Evolutionary conservation across 2,113 vertebrate genomes (phyloP), one percentile per base, ranked within the genome.

Genomic region (Cyprinus carpio): DNA sequence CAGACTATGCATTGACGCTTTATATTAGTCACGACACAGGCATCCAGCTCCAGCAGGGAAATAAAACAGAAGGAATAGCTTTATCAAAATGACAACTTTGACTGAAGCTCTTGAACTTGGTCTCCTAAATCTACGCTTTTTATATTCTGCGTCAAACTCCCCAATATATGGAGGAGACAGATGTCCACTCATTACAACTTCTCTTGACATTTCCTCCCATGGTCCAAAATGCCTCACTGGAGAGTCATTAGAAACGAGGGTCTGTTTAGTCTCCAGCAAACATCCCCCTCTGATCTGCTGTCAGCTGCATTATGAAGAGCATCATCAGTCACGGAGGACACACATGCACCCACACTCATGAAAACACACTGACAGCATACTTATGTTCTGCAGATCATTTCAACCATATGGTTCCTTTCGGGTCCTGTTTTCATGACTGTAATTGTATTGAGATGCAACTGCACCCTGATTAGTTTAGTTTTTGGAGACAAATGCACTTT

Each of bases 261-360:
- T 27, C 58, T 71, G 86, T 78, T 76, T 37, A 67, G 76, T 81
- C 76, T 87, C 82, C 76, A 46, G 86, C 58, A 67, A 77, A 85
- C 75, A 69, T 78, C 37, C n/a, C 49, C 37, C 86, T 84, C 67
- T 84, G 86, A 87, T 87, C 86, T 84, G 76, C 62, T 56, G 69
- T 87, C 82, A 81, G 69, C 51, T 75, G 64, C 18, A 58, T 87
- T 76, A 84, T 84, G 86, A 87, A 81, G 77, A 87, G 64, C 72
- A 58, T 64, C 77, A 29, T 78, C 75, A 62, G 74, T 84, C 76
- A 67, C 76, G 34, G 20, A 69, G 75, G 31, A 84, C 79, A 43
- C 77, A 58, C 77, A 27, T 40, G 6, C 37, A 40, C 37, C 37
- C 6, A 84, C 79, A 31, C 71, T 31, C 77, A 23, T 46, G 20